Conservation (phyloP, 2,113 vertebrate species). For the Heterochromis multidens region DNA sequence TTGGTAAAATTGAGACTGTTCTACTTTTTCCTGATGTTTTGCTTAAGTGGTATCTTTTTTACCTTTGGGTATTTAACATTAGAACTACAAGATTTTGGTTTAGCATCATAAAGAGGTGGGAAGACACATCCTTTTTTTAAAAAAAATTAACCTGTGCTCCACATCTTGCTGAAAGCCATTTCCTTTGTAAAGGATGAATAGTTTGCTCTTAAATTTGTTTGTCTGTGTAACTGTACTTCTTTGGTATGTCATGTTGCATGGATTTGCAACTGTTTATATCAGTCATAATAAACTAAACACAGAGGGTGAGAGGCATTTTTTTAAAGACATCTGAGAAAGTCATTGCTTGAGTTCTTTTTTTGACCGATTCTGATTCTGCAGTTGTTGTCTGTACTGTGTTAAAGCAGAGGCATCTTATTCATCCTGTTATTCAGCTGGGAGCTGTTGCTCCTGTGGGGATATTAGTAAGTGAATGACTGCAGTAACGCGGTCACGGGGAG, state of each 20-base stretch:
- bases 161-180: too few species aligned
- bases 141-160: too few species aligned
- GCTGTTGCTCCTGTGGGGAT: background rate
- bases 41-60: background rate
- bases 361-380: background rate
- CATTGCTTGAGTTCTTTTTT: background rate
- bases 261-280: background rate
- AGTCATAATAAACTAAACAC: background rate
- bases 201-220: background rate
- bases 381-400: background rate
- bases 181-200: too few species aligned
- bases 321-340: background rate
- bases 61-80: accelerated
- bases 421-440: background rate
- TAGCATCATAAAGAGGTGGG: background rate
- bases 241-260: background rate
- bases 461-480: background rate
- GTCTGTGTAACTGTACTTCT: background rate
- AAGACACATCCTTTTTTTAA: too few species aligned
- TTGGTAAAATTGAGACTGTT: background rate
- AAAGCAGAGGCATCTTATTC: background rate
- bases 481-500: background rate
- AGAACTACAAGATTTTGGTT: background rate
- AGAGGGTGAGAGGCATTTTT: background rate
- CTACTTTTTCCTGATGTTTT: background rate